Evolutionary conservation across 64 coral and sea anemone genomes (phyloP).

Genomic region (Dendrophyllia cribrosa): DNA sequence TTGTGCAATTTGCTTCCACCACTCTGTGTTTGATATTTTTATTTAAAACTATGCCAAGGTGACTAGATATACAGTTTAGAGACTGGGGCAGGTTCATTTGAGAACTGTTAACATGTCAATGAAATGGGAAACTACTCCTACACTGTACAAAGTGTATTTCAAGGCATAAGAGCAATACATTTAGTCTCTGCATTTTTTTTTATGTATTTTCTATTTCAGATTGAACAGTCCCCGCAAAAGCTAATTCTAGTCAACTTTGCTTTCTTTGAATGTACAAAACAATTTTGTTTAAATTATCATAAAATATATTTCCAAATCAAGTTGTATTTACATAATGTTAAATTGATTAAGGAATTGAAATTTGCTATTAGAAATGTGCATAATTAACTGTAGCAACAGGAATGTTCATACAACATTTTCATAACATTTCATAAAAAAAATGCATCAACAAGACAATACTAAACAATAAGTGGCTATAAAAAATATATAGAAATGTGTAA

Average conservation of each 20-base stretch:
- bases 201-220: background rate
- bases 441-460: slow-evolving; percentile 1
- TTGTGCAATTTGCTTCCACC: background rate
- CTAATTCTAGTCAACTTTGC: background rate
- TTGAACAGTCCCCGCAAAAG: slow-evolving; percentile 6
- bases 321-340: slow-evolving; percentile 13
- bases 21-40: slow-evolving; percentile 13
- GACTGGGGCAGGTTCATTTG: slow-evolving; percentile 9
- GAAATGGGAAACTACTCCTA: slow-evolving; percentile 1
- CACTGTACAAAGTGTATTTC: background rate
- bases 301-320: too few relatives aligned
- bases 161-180: background rate
- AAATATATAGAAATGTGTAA: slow-evolving; percentile 14
- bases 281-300: slow-evolving; percentile 14
- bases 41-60: background rate
- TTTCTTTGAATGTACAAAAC: slow-evolving; percentile 13
- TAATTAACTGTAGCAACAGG: slow-evolving; percentile 7
- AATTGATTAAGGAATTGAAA: slow-evolving; percentile 13
- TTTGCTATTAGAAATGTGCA: slow-evolving; percentile 7
- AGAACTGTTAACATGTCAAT: slow-evolving; percentile 12
- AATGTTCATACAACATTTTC: slow-evolving; percentile 13
- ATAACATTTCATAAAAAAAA: background rate
- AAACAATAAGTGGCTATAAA: slow-evolving; percentile 13
- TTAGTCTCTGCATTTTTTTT: too few relatives aligned
- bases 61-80: background rate